Evolutionary conservation across 1,140 invertebrate species (phyloP).

Genomic region (Gerris buenoi): DNA sequence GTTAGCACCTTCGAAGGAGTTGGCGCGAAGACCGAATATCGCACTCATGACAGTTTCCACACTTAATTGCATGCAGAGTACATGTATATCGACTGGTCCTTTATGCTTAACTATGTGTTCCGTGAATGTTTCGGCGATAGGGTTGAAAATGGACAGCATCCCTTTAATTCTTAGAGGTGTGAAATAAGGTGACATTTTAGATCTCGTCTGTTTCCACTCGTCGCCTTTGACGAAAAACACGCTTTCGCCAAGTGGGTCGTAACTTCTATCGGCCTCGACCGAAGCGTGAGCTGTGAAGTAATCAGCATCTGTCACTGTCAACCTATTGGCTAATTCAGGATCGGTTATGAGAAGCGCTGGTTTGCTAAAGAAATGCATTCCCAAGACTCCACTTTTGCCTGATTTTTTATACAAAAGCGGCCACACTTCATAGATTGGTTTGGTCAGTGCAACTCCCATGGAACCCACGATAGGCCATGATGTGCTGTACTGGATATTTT

Average conservation of each 20-base stretch:
- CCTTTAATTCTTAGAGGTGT: background rate
- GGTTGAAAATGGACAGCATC: background rate
- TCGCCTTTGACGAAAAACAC: background rate
- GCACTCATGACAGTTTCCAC: background rate
- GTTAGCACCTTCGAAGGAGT: background rate
- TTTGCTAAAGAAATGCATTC: background rate
- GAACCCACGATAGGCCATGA: background rate
- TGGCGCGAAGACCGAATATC: background rate
- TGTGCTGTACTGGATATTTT: background rate
- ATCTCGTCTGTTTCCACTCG: background rate
- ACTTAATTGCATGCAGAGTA: background rate
- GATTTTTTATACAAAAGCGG: background rate
- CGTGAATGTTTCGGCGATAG: background rate
- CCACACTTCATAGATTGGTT: background rate
- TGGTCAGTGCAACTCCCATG: background rate
- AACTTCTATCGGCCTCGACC: background rate
- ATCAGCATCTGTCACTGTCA: background rate
- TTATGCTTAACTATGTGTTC: background rate
- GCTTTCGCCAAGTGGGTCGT: background rate
- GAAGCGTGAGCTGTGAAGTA: background rate
- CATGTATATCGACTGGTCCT: background rate
- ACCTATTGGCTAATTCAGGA: background rate
- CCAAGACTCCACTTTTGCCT: background rate
- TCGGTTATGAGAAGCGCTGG: background rate
- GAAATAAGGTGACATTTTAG: background rate